phyloP scores from a whole-genome alignment of 2,888 invertebrate genomes.

The Lumbricus terrestris region DNA sequence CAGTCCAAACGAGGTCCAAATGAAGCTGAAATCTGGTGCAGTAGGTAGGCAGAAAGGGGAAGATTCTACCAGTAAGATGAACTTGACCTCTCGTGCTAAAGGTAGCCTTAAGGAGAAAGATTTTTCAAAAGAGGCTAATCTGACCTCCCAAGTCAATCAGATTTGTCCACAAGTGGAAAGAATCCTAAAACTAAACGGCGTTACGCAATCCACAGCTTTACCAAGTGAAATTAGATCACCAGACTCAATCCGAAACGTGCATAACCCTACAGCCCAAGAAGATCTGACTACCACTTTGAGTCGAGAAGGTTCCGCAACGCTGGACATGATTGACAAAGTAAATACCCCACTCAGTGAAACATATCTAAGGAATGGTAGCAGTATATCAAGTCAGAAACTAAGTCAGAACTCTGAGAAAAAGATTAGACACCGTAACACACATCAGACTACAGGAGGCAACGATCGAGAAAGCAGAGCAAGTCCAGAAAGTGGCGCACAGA shows the following conservation, averaged over 20 bases:
- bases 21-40: background rate
- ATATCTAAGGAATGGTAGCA: background rate
- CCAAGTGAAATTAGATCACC: background rate
- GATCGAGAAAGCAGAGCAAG: background rate
- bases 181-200: background rate
- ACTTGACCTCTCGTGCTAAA: background rate
- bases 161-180: background rate
- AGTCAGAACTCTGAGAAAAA: background rate
- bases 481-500: background rate
- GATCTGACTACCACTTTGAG: background rate
- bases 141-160: background rate
- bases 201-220: background rate
- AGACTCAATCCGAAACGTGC: background rate
- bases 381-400: background rate
- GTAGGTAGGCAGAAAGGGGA: background rate
- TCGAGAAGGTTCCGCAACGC: background rate
- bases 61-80: background rate
- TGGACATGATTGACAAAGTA: background rate
- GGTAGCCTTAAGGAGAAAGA: background rate
- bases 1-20: background rate
- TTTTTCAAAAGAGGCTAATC: background rate
- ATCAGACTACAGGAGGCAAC: background rate
- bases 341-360: background rate
- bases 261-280: background rate
- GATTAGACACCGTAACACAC: too few species aligned